Percentiles rank a stretch among this genome's conserved stretches.
phyloP scores from a whole-genome alignment of 2,797 vertebrate species.

The Moxostoma hubbsi region DNA sequence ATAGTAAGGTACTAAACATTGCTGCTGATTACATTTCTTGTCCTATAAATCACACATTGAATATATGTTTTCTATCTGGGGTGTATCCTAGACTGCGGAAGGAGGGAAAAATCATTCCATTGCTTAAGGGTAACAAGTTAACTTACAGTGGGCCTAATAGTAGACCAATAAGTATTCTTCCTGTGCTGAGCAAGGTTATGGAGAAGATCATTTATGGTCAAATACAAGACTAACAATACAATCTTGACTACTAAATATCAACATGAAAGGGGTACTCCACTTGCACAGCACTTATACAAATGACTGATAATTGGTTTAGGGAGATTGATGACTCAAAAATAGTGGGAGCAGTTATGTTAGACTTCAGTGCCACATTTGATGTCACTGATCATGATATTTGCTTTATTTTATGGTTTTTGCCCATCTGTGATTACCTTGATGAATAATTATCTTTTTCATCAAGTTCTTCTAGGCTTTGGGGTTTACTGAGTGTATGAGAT shows the following conservation, averaged over 20 bases:
- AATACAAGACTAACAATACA: not conserved
- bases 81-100: constrained; percentile 28
- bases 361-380: too few species aligned
- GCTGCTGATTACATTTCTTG: constrained; percentile 26
- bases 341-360: too few species aligned
- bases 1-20: constrained; percentile 17
- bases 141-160: constrained; percentile 6
- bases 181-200: constrained; percentile 12
- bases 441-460: too few species aligned
- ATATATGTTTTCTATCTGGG: constrained; percentile 14
- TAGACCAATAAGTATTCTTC: constrained; percentile 25
- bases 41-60: constrained; percentile 31
- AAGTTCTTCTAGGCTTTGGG: too few species aligned
- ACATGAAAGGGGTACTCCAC: constrained; percentile 19
- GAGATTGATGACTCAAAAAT: too few species aligned
- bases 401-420: not conserved
- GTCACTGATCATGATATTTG: too few species aligned
- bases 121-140: constrained; percentile 27
- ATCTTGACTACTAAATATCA: constrained; percentile 21
- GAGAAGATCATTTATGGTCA: not conserved
- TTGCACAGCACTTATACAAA: constrained; percentile 8
- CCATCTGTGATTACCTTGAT: too few species aligned
- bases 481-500: too few species aligned
- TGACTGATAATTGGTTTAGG: constrained; percentile 22
- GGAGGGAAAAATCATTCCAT: constrained; percentile 13